A percentile compares a stretch with the other conserved stretches of the same genome.
Conservation (phyloP, 2,888 invertebrate species). For the Luperina testacea region DNA sequence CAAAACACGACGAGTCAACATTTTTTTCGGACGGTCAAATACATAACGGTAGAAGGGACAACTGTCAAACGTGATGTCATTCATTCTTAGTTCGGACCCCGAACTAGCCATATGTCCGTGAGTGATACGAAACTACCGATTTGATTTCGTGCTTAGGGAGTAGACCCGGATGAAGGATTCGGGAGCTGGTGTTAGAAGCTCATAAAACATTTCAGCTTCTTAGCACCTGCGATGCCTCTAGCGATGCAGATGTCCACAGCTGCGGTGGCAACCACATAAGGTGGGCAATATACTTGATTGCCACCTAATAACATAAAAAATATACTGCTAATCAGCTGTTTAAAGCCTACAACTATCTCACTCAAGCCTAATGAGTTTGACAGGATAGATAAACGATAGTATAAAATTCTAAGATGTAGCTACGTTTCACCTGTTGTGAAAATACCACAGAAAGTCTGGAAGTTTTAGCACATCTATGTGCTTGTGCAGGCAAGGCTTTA, state of each 20-base stretch:
- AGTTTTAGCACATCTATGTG: background rate
- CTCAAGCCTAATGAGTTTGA: slow-evolving; percentile 13
- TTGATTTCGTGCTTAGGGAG: background rate
- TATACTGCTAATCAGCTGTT: slow-evolving; percentile 3
- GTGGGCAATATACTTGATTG: background rate
- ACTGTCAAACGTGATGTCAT: too few relatives aligned
- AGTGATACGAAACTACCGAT: too few relatives aligned
- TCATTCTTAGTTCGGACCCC: too few relatives aligned
- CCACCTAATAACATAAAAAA: background rate
- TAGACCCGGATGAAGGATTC: background rate
- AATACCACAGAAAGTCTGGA: slow-evolving; percentile 34
- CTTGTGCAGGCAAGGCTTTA: background rate
- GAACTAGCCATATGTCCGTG: too few relatives aligned
- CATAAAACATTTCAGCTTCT: background rate
- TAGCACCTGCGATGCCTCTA: background rate
- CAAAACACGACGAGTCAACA: too few relatives aligned
- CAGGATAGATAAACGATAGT: slow-evolving; percentile 20
- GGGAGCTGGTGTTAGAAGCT: background rate
- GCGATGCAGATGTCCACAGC: background rate
- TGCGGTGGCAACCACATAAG: background rate
- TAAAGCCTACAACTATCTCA: background rate
- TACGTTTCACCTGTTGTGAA: slow-evolving; percentile 23
- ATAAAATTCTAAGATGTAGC: slow-evolving; percentile 11
- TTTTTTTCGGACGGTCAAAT: too few relatives aligned
- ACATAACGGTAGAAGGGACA: too few relatives aligned